Conservation (phyloP, 2,888 invertebrate species). For the Fragum sueziense region DNA sequence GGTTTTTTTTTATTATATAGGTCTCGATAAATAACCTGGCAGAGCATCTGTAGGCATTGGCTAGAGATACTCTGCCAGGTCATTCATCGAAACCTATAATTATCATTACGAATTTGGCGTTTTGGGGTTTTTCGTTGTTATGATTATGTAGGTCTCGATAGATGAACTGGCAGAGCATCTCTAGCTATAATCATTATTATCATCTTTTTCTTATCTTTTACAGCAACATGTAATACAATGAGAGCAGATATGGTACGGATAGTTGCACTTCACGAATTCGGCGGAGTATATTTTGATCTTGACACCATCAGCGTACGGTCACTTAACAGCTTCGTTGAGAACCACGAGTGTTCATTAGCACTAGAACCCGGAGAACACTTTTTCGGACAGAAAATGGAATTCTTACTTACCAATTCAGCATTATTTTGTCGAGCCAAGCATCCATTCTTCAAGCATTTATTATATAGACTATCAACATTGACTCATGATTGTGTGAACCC, state of each 20-base stretch:
- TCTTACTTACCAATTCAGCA: conserved; percentile 6
- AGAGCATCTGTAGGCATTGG: no score
- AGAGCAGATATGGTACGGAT: neutral
- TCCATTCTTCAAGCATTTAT: conserved; percentile 9
- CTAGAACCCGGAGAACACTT: conserved; percentile 8
- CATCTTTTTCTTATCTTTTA: no score
- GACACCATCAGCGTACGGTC: conserved; percentile 1
- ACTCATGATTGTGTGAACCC: neutral
- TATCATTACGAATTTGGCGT: no score
- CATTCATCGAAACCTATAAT: no score
- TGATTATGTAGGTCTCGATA: no score
- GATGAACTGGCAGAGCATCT: no score
- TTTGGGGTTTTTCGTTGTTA: no score
- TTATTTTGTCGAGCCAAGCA: neutral
- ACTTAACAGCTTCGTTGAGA: neutral
- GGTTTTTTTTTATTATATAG: no score
- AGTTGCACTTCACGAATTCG: neutral
- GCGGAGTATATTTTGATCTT: neutral
- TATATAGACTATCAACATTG: neutral
- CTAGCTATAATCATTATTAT: no score
- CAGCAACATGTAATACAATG: neutral
- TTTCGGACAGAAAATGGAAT: neutral
- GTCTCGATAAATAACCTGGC: no score
- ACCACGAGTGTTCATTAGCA: conserved; percentile 1
- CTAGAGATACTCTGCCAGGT: no score